Evolutionary conservation across 2,113 vertebrate species (phyloP).

Genomic region (Engraulis encrasicolus): DNA sequence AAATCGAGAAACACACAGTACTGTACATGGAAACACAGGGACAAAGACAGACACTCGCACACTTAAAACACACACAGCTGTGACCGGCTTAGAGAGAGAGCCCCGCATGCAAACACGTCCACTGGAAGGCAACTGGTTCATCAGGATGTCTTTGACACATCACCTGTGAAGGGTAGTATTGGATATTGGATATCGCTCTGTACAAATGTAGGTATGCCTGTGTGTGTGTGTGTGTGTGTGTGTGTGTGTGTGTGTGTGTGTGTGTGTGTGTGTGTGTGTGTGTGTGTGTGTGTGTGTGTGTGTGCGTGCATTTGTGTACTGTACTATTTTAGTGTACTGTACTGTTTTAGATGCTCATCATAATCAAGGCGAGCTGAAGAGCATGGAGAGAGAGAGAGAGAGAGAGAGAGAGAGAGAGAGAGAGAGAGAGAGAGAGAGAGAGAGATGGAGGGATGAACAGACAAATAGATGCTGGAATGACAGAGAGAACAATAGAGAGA

Average conservation of each 20-base stretch:
- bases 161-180: neutral
- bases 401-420: neutral
- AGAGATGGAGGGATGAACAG: neutral
- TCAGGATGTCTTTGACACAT: neutral
- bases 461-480: neutral
- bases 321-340: too few relatives aligned
- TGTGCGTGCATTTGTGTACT: too few relatives aligned
- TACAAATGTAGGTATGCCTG: too few relatives aligned
- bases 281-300: neutral
- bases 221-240: too few relatives aligned
- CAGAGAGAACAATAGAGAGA: neutral
- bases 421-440: neutral
- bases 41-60: too few relatives aligned
- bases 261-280: neutral
- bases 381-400: neutral
- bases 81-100: neutral
- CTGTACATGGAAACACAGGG: too few relatives aligned
- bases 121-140: neutral
- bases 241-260: too few relatives aligned
- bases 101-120: neutral
- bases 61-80: too few relatives aligned
- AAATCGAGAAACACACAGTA: too few relatives aligned
- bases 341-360: too few relatives aligned
- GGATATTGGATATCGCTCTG: too few relatives aligned
- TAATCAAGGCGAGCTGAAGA: neutral